Evolutionary conservation across 2,888 invertebrate genomes (phyloP).

Genomic region (Thereva unica): DNA sequence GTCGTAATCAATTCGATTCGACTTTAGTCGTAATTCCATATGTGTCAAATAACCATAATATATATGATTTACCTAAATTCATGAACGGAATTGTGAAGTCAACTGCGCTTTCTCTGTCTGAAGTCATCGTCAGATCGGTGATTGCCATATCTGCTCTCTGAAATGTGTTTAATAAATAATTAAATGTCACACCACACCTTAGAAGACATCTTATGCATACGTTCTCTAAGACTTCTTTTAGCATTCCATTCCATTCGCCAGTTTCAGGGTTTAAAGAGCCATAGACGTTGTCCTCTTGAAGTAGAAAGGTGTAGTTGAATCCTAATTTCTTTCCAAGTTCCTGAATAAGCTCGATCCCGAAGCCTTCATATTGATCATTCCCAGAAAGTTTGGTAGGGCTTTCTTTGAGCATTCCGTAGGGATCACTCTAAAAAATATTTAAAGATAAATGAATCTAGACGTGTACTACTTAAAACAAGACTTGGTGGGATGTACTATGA

Average conservation of each 20-base stretch:
- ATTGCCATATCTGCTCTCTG: slow-evolving; percentile 89
- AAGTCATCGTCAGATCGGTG: slow-evolving; percentile 86
- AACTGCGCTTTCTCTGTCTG: slow-evolving; percentile 82
- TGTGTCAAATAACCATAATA: neutral
- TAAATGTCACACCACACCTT: neutral
- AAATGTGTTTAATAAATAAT: slow-evolving; percentile 45
- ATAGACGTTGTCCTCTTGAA: slow-evolving; percentile 75
- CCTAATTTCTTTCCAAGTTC: slow-evolving; percentile 76
- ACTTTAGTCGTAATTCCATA: too few relatives aligned
- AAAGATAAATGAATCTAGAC: neutral
- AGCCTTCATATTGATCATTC: slow-evolving; percentile 84
- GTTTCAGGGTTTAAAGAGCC: slow-evolving; percentile 68
- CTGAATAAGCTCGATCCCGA: slow-evolving; percentile 82
- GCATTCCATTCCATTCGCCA: slow-evolving; percentile 83
- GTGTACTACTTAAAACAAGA: too few relatives aligned
- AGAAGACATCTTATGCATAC: slow-evolving; percentile 45
- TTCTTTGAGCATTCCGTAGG: slow-evolving; percentile 76
- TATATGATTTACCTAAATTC: slow-evolving; percentile 68
- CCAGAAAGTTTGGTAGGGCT: slow-evolving; percentile 68
- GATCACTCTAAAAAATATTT: slow-evolving; percentile 4
- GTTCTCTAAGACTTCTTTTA: slow-evolving; percentile 76
- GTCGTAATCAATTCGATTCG: too few relatives aligned
- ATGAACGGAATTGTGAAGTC: slow-evolving; percentile 97
- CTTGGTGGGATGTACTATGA: too few relatives aligned
- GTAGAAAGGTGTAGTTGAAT: slow-evolving; percentile 80